Percentiles rank a stretch among this genome's conserved stretches.
Conservation (phyloP, 1,140 invertebrate species). For the Anthonomus grandis region DNA sequence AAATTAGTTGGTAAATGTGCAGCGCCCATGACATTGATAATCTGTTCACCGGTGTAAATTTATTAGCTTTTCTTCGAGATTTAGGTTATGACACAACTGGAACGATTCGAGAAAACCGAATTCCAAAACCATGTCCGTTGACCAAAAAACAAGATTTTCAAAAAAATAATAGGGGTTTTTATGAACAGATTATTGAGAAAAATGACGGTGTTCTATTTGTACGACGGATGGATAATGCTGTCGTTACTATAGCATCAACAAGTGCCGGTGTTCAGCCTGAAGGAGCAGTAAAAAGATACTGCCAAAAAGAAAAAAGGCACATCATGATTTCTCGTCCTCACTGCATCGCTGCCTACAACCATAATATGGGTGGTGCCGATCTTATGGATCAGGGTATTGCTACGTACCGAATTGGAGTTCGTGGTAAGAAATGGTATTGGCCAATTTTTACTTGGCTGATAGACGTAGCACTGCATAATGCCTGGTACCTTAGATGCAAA, state of each 20-base stretch:
- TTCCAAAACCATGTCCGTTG: conserved; percentile 25
- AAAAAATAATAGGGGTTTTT: conserved; percentile 16
- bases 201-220: conserved; percentile 8
- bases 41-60: conserved; percentile 27
- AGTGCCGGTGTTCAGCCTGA: conserved; percentile 22
- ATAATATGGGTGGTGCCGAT: conserved; percentile 17
- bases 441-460: conserved; percentile 3
- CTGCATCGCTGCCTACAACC: conserved; percentile 5
- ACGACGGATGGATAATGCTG: conserved; percentile 24
- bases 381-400: conserved; percentile 13
- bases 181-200: conserved; percentile 6
- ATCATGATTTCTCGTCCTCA: conserved; percentile 9
- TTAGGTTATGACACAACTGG: conserved; percentile 25
- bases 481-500: conserved; percentile 4
- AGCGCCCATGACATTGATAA: conserved; percentile 31
- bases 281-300: conserved; percentile 31
- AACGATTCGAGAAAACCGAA: conserved; percentile 31
- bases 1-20: conserved; percentile 29
- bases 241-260: conserved; percentile 34
- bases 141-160: conserved; percentile 20
- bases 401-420: conserved; percentile 11
- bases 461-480: conserved; percentile 8
- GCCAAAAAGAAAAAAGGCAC: conserved; percentile 18
- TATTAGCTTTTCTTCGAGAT: conserved; percentile 21
- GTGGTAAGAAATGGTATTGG: conserved; percentile 13